Percentiles rank a stretch among this genome's conserved stretches.
Evolutionary conservation across 2,888 invertebrate genomes (phyloP).

Genomic region (Nowickia ferox): DNA sequence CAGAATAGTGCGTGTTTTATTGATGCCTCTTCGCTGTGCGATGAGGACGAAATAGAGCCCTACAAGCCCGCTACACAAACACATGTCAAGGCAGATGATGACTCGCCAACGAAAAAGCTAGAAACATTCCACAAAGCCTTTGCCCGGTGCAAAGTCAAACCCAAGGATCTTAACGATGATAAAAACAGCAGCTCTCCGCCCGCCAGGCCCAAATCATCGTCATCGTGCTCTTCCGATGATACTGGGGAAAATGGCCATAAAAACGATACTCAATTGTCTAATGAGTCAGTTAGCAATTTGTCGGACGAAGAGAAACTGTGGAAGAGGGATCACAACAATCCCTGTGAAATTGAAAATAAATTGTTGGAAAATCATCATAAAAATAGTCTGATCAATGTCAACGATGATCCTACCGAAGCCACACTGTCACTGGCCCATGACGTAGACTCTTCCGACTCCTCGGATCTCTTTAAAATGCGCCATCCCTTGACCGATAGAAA

Average conservation of each 20-base stretch:
- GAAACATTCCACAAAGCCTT: conserved; percentile 82
- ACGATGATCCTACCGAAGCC: conserved; percentile 75
- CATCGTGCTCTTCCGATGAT: conserved; percentile 77
- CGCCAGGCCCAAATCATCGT: conserved; percentile 69
- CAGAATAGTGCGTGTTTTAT: conserved; percentile 88
- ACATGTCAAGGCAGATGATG: conserved; percentile 69
- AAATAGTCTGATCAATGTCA: conserved; percentile 54
- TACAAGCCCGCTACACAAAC: conserved; percentile 73
- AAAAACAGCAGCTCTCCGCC: background rate
- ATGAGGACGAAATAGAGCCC: conserved; percentile 85
- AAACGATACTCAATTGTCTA: conserved; percentile 73
- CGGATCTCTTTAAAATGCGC: conserved; percentile 82
- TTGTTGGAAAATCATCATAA: conserved; percentile 49
- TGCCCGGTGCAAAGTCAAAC: conserved; percentile 80
- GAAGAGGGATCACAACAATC: conserved; percentile 77
- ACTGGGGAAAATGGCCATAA: conserved; percentile 69
- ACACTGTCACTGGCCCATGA: conserved; percentile 77
- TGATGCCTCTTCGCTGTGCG: conserved; percentile 89
- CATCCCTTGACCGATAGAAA: conserved; percentile 59
- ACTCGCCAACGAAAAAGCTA: conserved; percentile 78
- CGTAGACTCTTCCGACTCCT: conserved; percentile 79
- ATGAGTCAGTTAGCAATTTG: conserved; percentile 78
- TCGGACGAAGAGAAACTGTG: conserved; percentile 82
- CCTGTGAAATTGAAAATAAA: conserved; percentile 51
- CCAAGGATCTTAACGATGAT: conserved; percentile 68